Conservation (phyloP, 2,113 vertebrate species). For the Origma solitaria region DNA sequence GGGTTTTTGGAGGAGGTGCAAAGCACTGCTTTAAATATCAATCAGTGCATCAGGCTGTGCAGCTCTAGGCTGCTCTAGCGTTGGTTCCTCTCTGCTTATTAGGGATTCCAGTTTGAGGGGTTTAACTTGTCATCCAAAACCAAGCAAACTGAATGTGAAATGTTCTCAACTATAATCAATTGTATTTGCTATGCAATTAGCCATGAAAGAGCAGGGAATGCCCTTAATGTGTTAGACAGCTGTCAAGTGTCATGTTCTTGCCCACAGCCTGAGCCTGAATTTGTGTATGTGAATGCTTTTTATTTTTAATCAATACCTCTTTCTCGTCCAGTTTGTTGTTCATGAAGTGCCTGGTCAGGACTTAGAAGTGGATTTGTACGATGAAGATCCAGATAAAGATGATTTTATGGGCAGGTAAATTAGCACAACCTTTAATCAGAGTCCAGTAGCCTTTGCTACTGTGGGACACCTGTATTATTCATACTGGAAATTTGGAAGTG, state of each 20-base stretch:
- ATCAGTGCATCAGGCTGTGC: neutral
- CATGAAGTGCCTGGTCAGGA: conserved; percentile 95
- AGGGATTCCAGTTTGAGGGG: neutral
- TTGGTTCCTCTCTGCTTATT: neutral
- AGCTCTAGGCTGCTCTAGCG: neutral
- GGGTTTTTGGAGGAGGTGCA: conserved; percentile 32
- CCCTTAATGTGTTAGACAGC: neutral
- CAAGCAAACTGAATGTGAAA: neutral
- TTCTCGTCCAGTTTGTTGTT: conserved; percentile 82
- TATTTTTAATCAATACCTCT: neutral
- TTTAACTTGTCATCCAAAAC: neutral
- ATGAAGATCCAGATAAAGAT: conserved; percentile 93
- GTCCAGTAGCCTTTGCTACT: neutral
- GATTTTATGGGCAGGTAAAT: conserved; percentile 91
- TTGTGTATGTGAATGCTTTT: neutral
- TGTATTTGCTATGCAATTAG: neutral
- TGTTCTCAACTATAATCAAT: neutral
- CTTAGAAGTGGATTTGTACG: conserved; percentile 89
- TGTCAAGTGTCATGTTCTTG: neutral
- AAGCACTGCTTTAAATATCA: conserved; percentile 22
- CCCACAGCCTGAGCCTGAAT: neutral
- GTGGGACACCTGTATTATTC: neutral
- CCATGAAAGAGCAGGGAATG: neutral
- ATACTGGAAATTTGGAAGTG: neutral
- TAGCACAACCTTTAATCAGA: neutral